These are phyloP conservation scores for Peromyscus polionotus DNA, from an alignment of 2,113 vertebrate species.

Conservation along the genomic window DNA sequence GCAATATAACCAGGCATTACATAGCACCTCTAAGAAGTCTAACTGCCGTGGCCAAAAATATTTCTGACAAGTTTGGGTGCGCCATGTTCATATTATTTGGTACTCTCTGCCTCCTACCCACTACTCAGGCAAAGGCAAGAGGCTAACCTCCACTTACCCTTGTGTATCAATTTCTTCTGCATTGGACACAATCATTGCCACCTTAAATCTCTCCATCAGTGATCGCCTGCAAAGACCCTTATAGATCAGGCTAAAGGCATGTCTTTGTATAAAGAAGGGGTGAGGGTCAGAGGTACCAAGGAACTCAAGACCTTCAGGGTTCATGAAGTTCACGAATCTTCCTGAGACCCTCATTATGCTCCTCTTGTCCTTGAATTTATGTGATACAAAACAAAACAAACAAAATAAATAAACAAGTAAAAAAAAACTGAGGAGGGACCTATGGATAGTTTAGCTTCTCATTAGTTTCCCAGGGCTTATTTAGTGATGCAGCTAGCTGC, in stretches of 20 bases:
- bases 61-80: not conserved
- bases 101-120: not conserved
- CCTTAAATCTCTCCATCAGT: not conserved
- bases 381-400: not conserved
- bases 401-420: not conserved
- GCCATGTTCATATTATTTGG: not conserved
- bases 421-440: not conserved
- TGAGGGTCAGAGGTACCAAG: too few relatives aligned
- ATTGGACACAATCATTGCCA: not conserved
- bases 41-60: not conserved
- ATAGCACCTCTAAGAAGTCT: not conserved
- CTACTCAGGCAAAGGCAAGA: not conserved
- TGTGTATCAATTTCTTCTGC: not conserved
- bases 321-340: too few relatives aligned
- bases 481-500: too few relatives aligned
- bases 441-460: not conserved
- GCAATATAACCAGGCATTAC: not conserved
- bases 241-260: not conserved
- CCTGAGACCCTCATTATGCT: not conserved
- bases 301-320: not conserved
- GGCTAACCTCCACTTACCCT: accelerated
- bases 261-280: not conserved
- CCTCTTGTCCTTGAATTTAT: not conserved
- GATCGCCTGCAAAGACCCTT: not conserved
- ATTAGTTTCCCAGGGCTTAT: not conserved